Evolutionary conservation across 1,140 invertebrate species (phyloP).

Genomic region (Rhopalosiphum maidis): DNA sequence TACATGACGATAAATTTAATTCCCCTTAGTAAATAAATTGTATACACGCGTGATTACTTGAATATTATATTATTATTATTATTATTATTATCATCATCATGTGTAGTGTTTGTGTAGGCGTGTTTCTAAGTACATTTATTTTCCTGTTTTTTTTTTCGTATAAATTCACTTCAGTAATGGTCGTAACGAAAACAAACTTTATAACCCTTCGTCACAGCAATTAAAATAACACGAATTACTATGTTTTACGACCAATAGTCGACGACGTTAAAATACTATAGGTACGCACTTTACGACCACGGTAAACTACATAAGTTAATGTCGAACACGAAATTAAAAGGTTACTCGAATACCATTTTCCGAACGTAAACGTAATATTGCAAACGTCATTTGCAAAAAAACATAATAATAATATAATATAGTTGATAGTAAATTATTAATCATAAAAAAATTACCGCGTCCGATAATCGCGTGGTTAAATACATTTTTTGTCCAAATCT

Average conservation of each 20-base stretch:
- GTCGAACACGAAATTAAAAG: slow-evolving; percentile 10
- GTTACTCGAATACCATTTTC: background rate
- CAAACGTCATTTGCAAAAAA: background rate
- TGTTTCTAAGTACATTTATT: background rate
- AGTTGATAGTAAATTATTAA: background rate
- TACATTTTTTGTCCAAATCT: background rate
- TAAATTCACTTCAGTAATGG: slow-evolving; percentile 4
- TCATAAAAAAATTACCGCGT: background rate
- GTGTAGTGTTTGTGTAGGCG: background rate
- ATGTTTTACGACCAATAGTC: background rate
- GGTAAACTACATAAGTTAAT: background rate
- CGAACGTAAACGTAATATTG: slow-evolving; percentile 5
- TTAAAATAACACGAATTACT: slow-evolving; percentile 26
- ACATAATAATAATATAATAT: background rate
- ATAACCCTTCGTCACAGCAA: slow-evolving; percentile 25
- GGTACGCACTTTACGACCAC: background rate
- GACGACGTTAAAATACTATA: background rate
- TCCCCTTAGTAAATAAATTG: background rate
- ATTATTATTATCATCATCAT: background rate
- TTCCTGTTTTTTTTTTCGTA: background rate
- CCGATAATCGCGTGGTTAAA: background rate
- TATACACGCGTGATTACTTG: background rate
- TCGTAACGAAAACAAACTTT: background rate
- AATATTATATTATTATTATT: background rate
- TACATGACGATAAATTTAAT: background rate